A percentile compares a stretch with the other conserved stretches of the same genome.
Evolutionary conservation across 1,140 invertebrate species (phyloP).

Genomic region (roundworm (Caenorhabditis elegans)): DNA sequence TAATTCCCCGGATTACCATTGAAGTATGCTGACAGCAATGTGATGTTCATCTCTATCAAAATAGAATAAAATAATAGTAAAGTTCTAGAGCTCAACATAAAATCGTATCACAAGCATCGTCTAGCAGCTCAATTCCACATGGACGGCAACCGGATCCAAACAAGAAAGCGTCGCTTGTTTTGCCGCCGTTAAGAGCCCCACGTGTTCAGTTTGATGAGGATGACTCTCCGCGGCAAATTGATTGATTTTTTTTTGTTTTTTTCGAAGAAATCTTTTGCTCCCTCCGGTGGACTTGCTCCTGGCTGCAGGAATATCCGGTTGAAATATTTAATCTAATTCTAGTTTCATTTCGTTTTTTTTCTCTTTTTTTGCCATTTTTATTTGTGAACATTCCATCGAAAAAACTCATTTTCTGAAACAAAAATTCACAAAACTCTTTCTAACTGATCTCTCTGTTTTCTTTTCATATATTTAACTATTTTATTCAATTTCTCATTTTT

Average conservation of each 20-base stretch:
- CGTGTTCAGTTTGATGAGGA: slow-evolving; percentile 48
- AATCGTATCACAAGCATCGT: slow-evolving; percentile 28
- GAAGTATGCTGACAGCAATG: too few relatives aligned
- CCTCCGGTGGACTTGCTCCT: not conserved
- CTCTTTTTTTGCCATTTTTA: not conserved
- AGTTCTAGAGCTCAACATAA: slow-evolving; percentile 6
- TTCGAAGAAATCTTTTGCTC: not conserved
- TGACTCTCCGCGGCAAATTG: slow-evolving; percentile 42
- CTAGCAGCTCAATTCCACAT: slow-evolving; percentile 1
- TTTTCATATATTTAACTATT: not conserved
- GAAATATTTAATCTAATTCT: too few relatives aligned
- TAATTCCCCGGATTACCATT: too few relatives aligned
- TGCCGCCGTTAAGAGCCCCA: slow-evolving; percentile 47
- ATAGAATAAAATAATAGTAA: too few relatives aligned
- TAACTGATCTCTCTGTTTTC: not conserved
- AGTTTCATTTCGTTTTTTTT: too few relatives aligned
- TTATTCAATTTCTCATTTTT: not conserved
- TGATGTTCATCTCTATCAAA: too few relatives aligned
- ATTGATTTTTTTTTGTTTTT: not conserved
- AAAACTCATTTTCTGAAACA: too few relatives aligned
- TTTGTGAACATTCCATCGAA: slow-evolving; percentile 3
- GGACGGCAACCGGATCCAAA: not conserved
- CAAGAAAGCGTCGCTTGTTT: not conserved
- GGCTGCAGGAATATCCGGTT: not conserved
- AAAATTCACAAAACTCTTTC: not conserved